Evolutionary conservation across 1,140 invertebrate species (phyloP).

Genomic region (Brachionus calyciflorus): DNA sequence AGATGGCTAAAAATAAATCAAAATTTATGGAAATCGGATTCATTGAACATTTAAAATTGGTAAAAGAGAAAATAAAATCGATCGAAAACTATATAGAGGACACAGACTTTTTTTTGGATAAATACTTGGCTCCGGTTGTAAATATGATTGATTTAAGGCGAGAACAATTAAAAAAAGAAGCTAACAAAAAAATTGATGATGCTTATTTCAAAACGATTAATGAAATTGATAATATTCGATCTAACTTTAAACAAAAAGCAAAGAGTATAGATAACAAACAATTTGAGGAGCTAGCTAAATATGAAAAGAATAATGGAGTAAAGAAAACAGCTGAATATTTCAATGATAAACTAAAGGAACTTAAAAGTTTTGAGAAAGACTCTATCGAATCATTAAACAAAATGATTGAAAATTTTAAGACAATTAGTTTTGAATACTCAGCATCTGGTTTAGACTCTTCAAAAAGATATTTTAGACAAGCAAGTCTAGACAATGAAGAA

Average conservation of each 20-base stretch:
- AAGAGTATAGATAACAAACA: background rate
- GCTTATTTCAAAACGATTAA: background rate
- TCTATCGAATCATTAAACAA: background rate
- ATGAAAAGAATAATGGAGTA: background rate
- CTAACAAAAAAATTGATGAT: background rate
- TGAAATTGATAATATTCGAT: background rate
- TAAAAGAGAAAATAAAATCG: background rate
- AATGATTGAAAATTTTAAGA: background rate
- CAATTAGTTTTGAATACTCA: background rate
- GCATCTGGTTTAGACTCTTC: no score
- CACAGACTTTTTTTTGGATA: background rate
- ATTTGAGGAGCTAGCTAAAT: background rate
- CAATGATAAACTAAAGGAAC: background rate
- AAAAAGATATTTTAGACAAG: no score
- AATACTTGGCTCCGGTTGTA: background rate
- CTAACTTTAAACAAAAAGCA: background rate
- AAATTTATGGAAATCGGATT: background rate
- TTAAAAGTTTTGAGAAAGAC: background rate
- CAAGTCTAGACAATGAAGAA: no score
- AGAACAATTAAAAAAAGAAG: background rate
- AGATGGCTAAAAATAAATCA: background rate
- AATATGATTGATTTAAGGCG: background rate
- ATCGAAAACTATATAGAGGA: background rate
- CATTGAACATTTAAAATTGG: background rate
- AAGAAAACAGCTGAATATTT: background rate